Evolutionary conservation across 2,888 invertebrate genomes (phyloP).

Genomic region (Drosophila nigritarsus): DNA sequence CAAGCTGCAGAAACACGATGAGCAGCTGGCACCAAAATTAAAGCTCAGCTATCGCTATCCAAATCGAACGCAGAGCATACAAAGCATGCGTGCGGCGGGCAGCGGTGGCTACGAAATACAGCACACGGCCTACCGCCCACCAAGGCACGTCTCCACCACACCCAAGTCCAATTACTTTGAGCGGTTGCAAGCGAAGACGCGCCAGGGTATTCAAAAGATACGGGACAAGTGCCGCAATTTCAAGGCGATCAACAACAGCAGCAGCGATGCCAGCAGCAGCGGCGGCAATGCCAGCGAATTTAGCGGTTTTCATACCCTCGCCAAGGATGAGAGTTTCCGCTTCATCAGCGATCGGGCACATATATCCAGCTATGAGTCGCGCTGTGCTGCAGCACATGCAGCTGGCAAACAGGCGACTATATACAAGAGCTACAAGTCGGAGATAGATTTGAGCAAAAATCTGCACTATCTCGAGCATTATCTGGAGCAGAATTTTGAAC

Average conservation of each 20-base stretch:
- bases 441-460: conserved; percentile 84
- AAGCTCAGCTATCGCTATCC: conserved; percentile 84
- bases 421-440: conserved; percentile 85
- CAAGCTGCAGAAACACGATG: conserved; percentile 62
- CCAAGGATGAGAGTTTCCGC: conserved; percentile 83
- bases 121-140: conserved; percentile 60
- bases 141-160: conserved; percentile 30
- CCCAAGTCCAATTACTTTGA: conserved; percentile 82
- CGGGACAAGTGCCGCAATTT: conserved; percentile 84
- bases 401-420: conserved; percentile 78
- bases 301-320: conserved; percentile 77
- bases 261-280: conserved; percentile 35
- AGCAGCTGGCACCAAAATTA: conserved; percentile 69
- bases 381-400: conserved; percentile 71
- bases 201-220: conserved; percentile 83
- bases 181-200: conserved; percentile 83
- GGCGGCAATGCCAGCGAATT: conserved; percentile 54
- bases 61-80: conserved; percentile 82
- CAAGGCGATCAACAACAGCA: conserved; percentile 48
- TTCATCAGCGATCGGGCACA: conserved; percentile 83
- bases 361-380: conserved; percentile 82
- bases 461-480: conserved; percentile 84
- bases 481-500: conserved; percentile 85
- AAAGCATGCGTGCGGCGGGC: conserved; percentile 67
- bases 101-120: conserved; percentile 67